phyloP scores from a whole-genome alignment of 2,888 invertebrate species.

The Neria commutata region DNA sequence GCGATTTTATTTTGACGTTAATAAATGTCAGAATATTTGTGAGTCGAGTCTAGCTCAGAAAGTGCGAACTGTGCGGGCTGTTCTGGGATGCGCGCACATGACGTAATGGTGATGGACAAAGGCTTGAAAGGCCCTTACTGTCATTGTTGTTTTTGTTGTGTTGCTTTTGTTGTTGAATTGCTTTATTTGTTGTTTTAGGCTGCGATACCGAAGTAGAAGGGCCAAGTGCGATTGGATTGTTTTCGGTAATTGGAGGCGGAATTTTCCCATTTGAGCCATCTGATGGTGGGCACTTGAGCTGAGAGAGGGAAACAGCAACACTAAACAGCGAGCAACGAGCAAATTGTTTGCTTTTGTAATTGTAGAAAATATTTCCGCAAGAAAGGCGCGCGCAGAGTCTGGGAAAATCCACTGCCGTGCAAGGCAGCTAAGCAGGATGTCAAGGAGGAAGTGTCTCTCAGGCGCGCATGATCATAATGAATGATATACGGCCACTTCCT shows the following conservation, averaged over 20 bases:
- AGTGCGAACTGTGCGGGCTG: not conserved
- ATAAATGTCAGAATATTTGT: conserved; percentile 52
- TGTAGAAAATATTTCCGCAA: not conserved
- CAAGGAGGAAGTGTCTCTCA: not conserved
- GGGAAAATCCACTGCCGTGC: not conserved
- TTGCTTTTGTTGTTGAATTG: conserved; percentile 48
- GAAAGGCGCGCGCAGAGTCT: not conserved
- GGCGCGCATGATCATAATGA: not conserved
- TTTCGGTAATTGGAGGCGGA: conserved; percentile 38
- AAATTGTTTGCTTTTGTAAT: conserved; percentile 2
- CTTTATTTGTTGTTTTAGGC: conserved; percentile 56
- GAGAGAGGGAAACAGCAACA: not conserved
- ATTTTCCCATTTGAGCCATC: conserved; percentile 26
- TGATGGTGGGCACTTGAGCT: conserved; percentile 43
- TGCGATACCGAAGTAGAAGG: conserved; percentile 38
- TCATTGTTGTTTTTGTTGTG: conserved; percentile 1
- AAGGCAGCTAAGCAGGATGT: not conserved
- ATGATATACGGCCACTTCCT: not conserved
- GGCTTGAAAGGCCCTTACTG: conserved; percentile 31
- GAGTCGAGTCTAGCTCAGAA: conserved; percentile 29
- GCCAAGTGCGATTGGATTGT: conserved; percentile 50
- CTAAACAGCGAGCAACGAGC: conserved; percentile 17
- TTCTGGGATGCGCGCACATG: conserved; percentile 22
- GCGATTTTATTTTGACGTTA: conserved; percentile 51
- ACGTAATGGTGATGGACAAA: conserved; percentile 50